Evolutionary conservation across 2,888 invertebrate species (phyloP).

Genomic region (Meghimatium bilineatum): DNA sequence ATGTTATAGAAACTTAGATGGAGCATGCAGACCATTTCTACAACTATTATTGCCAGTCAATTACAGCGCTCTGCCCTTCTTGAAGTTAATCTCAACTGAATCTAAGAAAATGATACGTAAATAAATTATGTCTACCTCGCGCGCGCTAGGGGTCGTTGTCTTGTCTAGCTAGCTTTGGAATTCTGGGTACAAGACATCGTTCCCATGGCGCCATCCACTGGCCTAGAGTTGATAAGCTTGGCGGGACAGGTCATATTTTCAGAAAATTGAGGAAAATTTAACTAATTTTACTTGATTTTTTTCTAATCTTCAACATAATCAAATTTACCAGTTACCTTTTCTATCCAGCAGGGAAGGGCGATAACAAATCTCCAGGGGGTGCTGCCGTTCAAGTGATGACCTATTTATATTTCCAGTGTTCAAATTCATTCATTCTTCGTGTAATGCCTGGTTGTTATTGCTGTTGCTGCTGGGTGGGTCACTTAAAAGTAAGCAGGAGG

Average conservation of each 20-base stretch:
- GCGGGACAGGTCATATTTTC: not conserved
- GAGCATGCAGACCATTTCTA: no score
- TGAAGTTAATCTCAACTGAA: no score
- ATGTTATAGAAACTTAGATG: no score
- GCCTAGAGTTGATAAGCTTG: constrained; percentile 7
- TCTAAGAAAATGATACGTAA: no score
- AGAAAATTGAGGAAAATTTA: constrained; percentile 29
- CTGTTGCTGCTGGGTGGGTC: no score
- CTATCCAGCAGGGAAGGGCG: not conserved
- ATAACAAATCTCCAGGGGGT: not conserved
- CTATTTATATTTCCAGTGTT: not conserved
- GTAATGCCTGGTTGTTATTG: no score
- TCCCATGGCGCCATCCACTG: not conserved
- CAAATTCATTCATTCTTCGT: not conserved
- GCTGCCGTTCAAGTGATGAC: not conserved
- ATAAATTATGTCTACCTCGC: no score
- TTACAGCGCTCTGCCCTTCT: no score
- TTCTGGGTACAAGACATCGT: not conserved
- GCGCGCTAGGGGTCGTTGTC: not conserved
- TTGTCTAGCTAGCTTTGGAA: not conserved
- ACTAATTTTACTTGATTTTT: constrained; percentile 39
- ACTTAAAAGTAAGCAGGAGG: no score
- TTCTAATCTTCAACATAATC: constrained; percentile 21
- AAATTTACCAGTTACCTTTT: constrained; percentile 11
- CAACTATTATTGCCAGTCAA: no score